These are phyloP conservation scores for Gonioctena quinquepunctata DNA, from an alignment of 1,140 invertebrate genomes.

Conservation along the genomic window DNA sequence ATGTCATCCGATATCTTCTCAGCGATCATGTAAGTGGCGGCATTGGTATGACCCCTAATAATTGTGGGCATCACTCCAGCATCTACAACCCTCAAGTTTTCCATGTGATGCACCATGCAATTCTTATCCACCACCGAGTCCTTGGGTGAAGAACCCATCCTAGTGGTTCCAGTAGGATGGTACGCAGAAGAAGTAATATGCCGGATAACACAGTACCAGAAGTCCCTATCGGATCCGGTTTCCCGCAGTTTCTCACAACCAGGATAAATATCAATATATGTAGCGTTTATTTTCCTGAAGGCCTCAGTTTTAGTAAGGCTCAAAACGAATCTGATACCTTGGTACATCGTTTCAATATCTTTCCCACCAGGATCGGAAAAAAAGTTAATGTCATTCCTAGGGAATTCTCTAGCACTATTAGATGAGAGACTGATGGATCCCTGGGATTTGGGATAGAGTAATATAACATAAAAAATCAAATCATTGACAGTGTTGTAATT, in stretches of 20 bases:
- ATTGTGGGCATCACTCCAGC: conserved; percentile 49
- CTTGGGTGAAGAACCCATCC: conserved; percentile 62
- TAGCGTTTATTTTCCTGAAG: conserved; percentile 58
- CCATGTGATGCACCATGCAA: conserved; percentile 55
- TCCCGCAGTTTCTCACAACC: conserved; percentile 29
- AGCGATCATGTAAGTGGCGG: conserved; percentile 61
- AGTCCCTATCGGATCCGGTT: background rate
- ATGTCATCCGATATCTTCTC: conserved; percentile 3
- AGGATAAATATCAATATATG: background rate
- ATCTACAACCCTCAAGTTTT: conserved; percentile 57
- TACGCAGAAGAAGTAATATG: background rate
- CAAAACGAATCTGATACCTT: conserved; percentile 57
- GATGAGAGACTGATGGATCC: conserved; percentile 70
- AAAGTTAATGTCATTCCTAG: conserved; percentile 79
- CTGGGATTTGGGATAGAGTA: conserved; percentile 73
- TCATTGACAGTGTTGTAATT: conserved; percentile 21
- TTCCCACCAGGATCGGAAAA: conserved; percentile 64
- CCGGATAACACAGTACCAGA: conserved; percentile 25
- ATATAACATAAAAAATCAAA: conserved; percentile 58
- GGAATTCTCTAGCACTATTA: conserved; percentile 74
- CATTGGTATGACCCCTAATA: conserved; percentile 57
- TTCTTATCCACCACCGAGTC: conserved; percentile 56
- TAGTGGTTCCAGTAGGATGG: conserved; percentile 63
- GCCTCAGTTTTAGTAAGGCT: conserved; percentile 56
- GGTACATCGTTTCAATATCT: conserved; percentile 55